Evolutionary conservation across 2,888 invertebrate genomes (phyloP).

Genomic region (Asteroscopus sphinx): DNA sequence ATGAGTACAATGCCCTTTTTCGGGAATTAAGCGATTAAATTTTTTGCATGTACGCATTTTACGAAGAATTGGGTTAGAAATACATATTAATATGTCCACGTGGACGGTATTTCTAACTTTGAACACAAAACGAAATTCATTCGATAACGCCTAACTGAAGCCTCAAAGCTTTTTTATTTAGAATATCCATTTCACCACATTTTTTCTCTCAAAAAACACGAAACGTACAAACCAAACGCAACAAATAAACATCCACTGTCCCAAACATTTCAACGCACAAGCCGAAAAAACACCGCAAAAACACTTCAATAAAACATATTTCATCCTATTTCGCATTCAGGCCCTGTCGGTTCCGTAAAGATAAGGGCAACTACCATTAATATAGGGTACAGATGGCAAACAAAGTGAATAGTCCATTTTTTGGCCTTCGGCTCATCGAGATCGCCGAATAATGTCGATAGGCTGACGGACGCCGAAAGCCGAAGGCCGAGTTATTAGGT

Average conservation of each 20-base stretch:
- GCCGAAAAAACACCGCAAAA: conserved; percentile 48
- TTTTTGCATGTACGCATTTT: too few species aligned
- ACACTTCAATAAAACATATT: conserved; percentile 56
- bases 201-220: conserved; percentile 36
- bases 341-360: conserved; percentile 55
- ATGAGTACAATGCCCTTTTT: too few species aligned
- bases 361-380: conserved; percentile 73
- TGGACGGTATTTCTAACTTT: too few species aligned
- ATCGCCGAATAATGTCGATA: conserved; percentile 43
- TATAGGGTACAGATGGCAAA: conserved; percentile 67
- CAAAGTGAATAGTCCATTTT: conserved; percentile 70
- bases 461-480: conserved; percentile 45
- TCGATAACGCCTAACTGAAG: too few species aligned
- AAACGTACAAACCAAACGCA: conserved; percentile 37
- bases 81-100: too few species aligned
- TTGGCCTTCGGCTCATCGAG: conserved; percentile 63
- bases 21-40: too few species aligned
- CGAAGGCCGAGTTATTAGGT: conserved; percentile 60
- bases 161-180: too few species aligned
- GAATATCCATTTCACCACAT: conserved; percentile 29
- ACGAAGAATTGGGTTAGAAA: too few species aligned
- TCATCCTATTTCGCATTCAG: conserved; percentile 68
- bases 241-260: conserved; percentile 47
- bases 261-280: conserved; percentile 46
- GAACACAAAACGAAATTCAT: too few species aligned